Evolutionary conservation across 2,797 vertebrate genomes (phyloP), one percentile per base, ranked within the genome.

Genomic region (Eulemur mongoz): DNA sequence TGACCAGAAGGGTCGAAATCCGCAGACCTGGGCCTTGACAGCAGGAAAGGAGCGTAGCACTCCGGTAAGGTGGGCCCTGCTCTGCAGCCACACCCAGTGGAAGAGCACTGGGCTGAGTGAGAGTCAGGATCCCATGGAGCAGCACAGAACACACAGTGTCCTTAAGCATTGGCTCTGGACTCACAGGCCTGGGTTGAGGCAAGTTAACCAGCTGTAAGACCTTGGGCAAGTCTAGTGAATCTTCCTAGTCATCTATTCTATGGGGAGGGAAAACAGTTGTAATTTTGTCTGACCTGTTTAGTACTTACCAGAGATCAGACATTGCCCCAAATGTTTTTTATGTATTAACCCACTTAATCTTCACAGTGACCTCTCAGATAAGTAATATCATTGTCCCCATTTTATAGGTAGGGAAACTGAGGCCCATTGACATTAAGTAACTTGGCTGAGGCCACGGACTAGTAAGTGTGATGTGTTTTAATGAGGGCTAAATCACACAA

Each of bases 11-110:
- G 99, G 99, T 54, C 98, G 59, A 92, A 98, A 86, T 9, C 99
- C 99, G 0, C 98, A 98, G 86, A 93, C 73, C 91, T 99, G 99
- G 99, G 99, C 99, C 1, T 45, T 98, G 91, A 97, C 98, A 40
- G 99, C 98, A 27, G 98, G 98, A 12, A 99, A 98, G 96, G 98
- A 99, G 27, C 95, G 93, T 93, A 98, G 98, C 5, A 91, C 95
- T 11, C 98, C 91, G 98, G 99, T 99, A 97, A 9, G 90, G 7
- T 32, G 30, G 32, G 0, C 30, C 54, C 9, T 6, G 0, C 52
- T 93, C 43, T 45, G 14, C 32, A 83, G 38, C 59, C 30, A 13
- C n/a, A 20, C 30, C 11, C 22, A 30, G 14, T 30, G 40, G 32
- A 57, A 57, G 84, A 80, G 59, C 25, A 0, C 48, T 61, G 70